These are phyloP conservation scores for Hemibates koningsi DNA, from an alignment of 2,113 vertebrate species.

Conservation along the genomic window DNA sequence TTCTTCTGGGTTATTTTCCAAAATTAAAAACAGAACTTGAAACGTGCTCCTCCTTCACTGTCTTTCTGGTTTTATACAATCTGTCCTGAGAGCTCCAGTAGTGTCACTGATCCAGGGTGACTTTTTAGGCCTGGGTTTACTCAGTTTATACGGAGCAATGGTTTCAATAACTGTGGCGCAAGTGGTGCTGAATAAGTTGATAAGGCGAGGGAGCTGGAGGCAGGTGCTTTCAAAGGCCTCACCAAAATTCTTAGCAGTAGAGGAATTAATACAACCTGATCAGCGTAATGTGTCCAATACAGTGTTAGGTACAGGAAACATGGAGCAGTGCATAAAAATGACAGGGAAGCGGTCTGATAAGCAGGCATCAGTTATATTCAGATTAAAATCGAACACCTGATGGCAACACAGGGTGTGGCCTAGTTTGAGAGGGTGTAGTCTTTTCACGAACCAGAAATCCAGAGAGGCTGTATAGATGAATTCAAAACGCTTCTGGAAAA, in stretches of 20 bases:
- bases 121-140: background rate
- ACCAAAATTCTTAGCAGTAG: background rate
- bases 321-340: background rate
- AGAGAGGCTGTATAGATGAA: background rate
- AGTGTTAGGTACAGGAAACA: background rate
- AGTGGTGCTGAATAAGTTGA: background rate
- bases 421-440: background rate
- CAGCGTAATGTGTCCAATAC: accelerated
- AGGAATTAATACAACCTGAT: background rate
- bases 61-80: background rate
- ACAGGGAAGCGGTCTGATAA: background rate
- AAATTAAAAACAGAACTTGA: background rate
- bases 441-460: background rate
- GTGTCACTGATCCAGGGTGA: background rate
- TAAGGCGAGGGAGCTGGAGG: background rate
- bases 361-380: background rate
- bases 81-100: background rate
- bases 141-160: background rate
- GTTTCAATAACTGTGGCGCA: background rate
- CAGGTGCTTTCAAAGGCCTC: background rate
- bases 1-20: background rate
- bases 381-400: background rate
- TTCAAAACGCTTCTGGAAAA: background rate
- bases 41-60: background rate
- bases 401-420: background rate